Evolutionary conservation across 2,113 vertebrate genomes (phyloP).

Genomic region (Mandrillus leucophaeus): DNA sequence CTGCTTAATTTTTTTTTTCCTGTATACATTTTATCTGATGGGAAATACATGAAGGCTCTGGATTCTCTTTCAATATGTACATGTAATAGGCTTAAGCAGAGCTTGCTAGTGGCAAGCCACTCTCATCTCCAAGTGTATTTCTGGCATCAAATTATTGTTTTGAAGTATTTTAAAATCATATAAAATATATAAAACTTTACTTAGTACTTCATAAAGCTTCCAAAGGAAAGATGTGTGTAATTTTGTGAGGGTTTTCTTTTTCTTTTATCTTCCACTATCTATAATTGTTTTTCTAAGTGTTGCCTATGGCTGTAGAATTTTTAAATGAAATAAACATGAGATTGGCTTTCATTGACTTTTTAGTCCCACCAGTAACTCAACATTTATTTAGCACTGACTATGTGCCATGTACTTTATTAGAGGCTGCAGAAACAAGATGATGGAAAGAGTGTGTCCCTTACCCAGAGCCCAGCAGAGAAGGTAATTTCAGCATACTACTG

Average conservation of each 20-base stretch:
- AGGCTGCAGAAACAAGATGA: not conserved
- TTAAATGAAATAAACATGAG: conserved; percentile 35
- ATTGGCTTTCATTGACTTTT: conserved; percentile 21
- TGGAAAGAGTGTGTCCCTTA: not conserved
- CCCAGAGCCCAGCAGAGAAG: not conserved
- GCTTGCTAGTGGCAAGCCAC: conserved; percentile 53
- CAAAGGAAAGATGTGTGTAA: conserved; percentile 23
- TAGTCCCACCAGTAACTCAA: not conserved
- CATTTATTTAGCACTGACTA: conserved; percentile 11
- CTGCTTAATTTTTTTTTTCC: not conserved
- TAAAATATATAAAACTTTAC: conserved; percentile 50
- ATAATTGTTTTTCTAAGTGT: not conserved
- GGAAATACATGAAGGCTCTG: conserved; percentile 63
- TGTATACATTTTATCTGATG: conserved; percentile 71
- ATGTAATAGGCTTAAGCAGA: conserved; percentile 61
- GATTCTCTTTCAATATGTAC: conserved; percentile 4
- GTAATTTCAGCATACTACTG: not conserved
- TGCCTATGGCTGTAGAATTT: not conserved
- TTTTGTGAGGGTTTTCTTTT: conserved; percentile 5
- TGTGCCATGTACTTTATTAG: not conserved
- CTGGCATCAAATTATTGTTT: conserved; percentile 61
- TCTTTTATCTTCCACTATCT: not conserved
- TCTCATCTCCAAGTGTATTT: conserved; percentile 52
- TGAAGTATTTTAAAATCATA: conserved; percentile 61
- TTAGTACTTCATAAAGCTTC: conserved; percentile 35